These are phyloP conservation scores for Labeo calbasu DNA, from an alignment of 2,797 vertebrate species.

Conservation along the genomic window DNA sequence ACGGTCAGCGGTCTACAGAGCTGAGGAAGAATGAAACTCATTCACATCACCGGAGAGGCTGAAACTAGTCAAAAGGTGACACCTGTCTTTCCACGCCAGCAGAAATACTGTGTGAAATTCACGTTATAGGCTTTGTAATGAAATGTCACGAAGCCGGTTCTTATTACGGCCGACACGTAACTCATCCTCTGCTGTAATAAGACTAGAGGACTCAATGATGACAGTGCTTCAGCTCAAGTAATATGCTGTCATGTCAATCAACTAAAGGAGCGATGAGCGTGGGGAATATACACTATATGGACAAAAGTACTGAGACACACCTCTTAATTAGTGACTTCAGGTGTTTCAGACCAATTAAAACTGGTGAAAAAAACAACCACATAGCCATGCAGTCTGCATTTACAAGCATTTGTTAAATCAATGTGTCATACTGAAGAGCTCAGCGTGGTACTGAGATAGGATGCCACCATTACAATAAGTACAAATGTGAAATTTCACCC, in stretches of 20 bases:
- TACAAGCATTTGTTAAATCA: not conserved
- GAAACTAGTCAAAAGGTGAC: conserved; percentile 24
- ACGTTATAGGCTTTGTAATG: conserved; percentile 35
- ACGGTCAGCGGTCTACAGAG: conserved; percentile 28
- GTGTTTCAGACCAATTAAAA: not conserved
- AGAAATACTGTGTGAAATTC: conserved; percentile 16
- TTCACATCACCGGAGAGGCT: conserved; percentile 31
- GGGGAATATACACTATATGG: not conserved
- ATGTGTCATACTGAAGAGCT: not conserved
- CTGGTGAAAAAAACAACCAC: not conserved
- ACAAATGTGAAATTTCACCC: not conserved
- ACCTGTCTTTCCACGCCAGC: conserved; percentile 6
- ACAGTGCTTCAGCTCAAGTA: conserved; percentile 30
- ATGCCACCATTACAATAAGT: not conserved
- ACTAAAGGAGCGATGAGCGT: not conserved
- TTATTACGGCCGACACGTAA: conserved; percentile 19
- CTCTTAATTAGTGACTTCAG: not conserved
- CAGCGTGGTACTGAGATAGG: not conserved
- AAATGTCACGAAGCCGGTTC: conserved; percentile 42
- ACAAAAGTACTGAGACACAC: not conserved
- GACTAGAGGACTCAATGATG: conserved; percentile 38
- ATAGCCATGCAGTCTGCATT: not conserved
- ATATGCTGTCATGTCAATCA: conserved; percentile 53
- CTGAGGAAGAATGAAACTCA: conserved; percentile 25
- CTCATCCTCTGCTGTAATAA: conserved; percentile 35